Evolutionary conservation across 2,113 vertebrate genomes (phyloP).

Genomic region (Tympanuchus pallidicinctus): DNA sequence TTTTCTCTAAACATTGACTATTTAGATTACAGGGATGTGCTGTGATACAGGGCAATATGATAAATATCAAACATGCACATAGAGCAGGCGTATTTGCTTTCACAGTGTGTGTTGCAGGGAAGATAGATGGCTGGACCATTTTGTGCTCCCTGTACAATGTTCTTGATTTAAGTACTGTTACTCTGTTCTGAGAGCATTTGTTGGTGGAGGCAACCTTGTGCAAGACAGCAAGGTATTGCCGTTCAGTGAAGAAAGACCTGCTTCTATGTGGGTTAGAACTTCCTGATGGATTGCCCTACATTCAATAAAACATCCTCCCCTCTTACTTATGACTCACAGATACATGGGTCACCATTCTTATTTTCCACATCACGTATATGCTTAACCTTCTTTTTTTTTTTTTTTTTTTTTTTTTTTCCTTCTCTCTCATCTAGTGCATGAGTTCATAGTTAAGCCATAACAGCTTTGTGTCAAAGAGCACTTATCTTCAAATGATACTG

Average conservation of each 20-base stretch:
- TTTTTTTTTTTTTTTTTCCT: no score
- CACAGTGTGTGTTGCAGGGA: neutral
- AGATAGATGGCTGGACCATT: neutral
- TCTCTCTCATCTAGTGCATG: neutral
- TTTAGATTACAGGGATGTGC: neutral
- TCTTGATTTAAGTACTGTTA: neutral
- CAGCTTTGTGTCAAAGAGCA: neutral
- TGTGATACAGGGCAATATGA: neutral
- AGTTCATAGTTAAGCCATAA: neutral
- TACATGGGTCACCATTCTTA: neutral
- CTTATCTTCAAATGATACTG: neutral
- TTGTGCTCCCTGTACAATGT: neutral
- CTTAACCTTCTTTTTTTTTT: neutral
- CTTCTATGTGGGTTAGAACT: neutral
- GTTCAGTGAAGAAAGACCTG: neutral
- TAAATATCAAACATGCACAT: neutral
- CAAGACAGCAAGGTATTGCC: neutral
- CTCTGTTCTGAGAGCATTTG: neutral
- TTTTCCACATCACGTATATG: neutral
- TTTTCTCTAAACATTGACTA: neutral
- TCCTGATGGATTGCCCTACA: constrained; percentile 6
- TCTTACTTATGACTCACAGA: constrained; percentile 37
- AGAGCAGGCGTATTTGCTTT: neutral
- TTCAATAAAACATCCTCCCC: neutral
- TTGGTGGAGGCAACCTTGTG: neutral